Evolutionary conservation across 2,888 invertebrate species (phyloP).

Genomic region (Drosophila gaucha): DNA sequence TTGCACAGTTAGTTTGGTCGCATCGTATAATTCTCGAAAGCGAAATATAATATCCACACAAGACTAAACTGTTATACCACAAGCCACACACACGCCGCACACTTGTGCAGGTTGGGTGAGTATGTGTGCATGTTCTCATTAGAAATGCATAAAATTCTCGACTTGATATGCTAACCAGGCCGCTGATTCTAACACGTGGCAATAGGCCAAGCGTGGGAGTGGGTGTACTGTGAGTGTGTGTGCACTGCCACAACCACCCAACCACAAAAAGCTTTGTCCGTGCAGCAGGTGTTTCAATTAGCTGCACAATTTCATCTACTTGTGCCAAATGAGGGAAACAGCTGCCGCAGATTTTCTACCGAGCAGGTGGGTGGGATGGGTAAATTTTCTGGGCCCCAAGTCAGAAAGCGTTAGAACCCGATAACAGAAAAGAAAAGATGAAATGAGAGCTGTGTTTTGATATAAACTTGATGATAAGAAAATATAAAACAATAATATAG

Average conservation of each 20-base stretch:
- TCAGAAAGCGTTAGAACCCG: slow-evolving; percentile 24
- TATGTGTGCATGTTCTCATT: slow-evolving; percentile 27
- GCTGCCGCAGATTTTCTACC: not conserved
- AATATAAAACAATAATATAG: not conserved
- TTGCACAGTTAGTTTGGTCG: slow-evolving; percentile 43
- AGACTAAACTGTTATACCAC: slow-evolving; percentile 65
- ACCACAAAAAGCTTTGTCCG: slow-evolving; percentile 23
- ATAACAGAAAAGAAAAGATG: not conserved
- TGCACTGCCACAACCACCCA: slow-evolving; percentile 19
- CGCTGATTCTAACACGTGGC: slow-evolving; percentile 47
- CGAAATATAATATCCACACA: slow-evolving; percentile 56
- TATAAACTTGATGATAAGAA: not conserved
- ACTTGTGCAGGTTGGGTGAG: not conserved
- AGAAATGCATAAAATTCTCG: slow-evolving; percentile 50
- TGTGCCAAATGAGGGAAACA: slow-evolving; percentile 5
- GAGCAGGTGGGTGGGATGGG: not conserved
- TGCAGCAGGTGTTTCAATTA: slow-evolving; percentile 66
- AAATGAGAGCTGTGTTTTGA: not conserved
- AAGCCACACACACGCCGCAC: slow-evolving; percentile 6
- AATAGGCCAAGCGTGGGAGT: slow-evolving; percentile 1
- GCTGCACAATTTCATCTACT: slow-evolving; percentile 52
- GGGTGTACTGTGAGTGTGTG: not conserved
- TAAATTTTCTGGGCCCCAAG: slow-evolving; percentile 33
- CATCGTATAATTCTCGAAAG: slow-evolving; percentile 29
- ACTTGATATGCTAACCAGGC: slow-evolving; percentile 45